phyloP scores from a whole-genome alignment of 2,888 invertebrate species.

The Eupeodes latifasciatus region DNA sequence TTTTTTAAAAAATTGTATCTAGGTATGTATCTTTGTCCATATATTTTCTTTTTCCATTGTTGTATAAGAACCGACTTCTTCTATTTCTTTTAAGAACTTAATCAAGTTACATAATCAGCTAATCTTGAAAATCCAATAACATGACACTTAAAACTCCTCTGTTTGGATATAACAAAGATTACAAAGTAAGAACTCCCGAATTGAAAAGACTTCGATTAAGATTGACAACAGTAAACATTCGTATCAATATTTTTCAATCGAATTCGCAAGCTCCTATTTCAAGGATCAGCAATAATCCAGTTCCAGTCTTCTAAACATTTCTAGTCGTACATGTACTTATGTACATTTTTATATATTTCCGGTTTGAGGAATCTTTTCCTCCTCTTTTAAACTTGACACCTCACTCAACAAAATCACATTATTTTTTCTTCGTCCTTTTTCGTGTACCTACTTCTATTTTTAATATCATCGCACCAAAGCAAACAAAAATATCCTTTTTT shows the following conservation, averaged over 20 bases:
- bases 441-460: constrained; percentile 22
- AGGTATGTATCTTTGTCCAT: too few relatives aligned
- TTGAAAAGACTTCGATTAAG: constrained; percentile 50
- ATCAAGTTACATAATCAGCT: constrained; percentile 63
- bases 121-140: constrained; percentile 70
- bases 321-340: neutral
- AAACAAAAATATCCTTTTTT: constrained; percentile 47
- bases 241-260: constrained; percentile 72
- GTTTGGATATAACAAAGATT: constrained; percentile 3
- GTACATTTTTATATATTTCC: constrained; percentile 50
- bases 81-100: constrained; percentile 22
- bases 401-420: constrained; percentile 34
- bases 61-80: neutral
- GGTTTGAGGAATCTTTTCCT: constrained; percentile 57
- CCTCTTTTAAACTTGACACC: constrained; percentile 65
- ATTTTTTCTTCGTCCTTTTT: constrained; percentile 30
- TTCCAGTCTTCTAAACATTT: neutral
- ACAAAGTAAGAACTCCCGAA: constrained; percentile 46
- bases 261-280: constrained; percentile 58
- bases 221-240: constrained; percentile 72
- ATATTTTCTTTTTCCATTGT: neutral
- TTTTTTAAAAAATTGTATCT: neutral
- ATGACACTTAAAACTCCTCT: constrained; percentile 50
- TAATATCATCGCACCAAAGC: constrained; percentile 47
- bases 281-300: constrained; percentile 55